Conservation (phyloP, 2,113 vertebrate genomes). For the Macrotus californicus region DNA sequence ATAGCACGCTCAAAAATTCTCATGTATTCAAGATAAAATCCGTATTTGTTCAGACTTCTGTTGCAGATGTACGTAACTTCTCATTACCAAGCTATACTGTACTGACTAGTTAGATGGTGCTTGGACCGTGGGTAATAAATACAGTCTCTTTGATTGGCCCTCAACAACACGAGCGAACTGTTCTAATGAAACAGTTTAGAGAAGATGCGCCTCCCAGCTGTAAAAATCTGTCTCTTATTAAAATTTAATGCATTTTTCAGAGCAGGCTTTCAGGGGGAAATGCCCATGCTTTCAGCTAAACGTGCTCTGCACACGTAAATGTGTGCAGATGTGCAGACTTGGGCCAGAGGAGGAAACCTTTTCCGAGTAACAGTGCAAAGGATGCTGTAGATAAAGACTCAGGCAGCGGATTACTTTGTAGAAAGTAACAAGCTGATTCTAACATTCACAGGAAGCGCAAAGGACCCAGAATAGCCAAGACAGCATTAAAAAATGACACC, state of each 20-base stretch:
- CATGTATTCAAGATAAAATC: background rate
- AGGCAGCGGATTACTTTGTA: background rate
- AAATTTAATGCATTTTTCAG: background rate
- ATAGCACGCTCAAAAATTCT: background rate
- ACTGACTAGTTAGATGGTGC: background rate
- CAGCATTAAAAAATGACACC: background rate
- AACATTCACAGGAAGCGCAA: background rate
- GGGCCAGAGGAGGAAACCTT: background rate
- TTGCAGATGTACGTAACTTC: background rate
- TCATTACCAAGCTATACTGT: background rate
- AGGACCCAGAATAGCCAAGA: background rate
- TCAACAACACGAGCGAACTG: background rate
- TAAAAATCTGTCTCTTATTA: background rate
- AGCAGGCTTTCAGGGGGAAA: background rate
- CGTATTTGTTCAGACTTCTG: background rate
- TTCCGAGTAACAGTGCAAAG: background rate
- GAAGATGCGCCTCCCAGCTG: background rate
- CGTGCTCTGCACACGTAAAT: background rate
- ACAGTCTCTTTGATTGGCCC: background rate
- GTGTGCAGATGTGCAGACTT: background rate
- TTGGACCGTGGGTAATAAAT: background rate
- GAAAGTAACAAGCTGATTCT: background rate
- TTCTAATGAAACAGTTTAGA: background rate
- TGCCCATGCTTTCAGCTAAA: background rate
- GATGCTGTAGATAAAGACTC: background rate